These are phyloP conservation scores for Poecilia wingei DNA, from an alignment of 2,797 vertebrate genomes.

Conservation along the genomic window DNA sequence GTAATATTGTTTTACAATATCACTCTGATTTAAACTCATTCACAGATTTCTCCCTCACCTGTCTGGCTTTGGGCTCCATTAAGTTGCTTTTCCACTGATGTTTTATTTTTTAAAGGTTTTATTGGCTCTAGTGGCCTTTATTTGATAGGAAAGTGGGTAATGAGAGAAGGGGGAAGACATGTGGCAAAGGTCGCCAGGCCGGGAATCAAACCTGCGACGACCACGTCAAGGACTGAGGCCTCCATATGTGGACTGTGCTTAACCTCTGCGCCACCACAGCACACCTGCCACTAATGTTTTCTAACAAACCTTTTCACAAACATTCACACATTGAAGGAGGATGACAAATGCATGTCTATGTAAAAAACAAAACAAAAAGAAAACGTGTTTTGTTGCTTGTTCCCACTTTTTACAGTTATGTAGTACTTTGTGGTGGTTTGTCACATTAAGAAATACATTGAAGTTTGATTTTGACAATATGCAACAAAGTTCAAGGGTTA, in stretches of 20 bases:
- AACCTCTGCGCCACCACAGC: too few species aligned
- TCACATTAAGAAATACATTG: not conserved
- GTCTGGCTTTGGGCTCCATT: not conserved
- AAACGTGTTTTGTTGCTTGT: not conserved
- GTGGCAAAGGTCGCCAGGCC: too few species aligned
- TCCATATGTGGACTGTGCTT: too few species aligned
- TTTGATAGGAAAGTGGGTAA: too few species aligned
- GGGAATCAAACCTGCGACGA: too few species aligned
- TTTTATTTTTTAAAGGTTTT: too few species aligned
- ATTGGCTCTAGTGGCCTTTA: too few species aligned
- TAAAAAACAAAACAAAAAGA: not conserved
- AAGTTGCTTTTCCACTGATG: not conserved
- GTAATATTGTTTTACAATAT: not conserved
- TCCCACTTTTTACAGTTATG: not conserved
- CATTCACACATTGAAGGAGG: not conserved
- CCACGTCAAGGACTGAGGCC: too few species aligned
- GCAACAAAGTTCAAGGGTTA: not conserved
- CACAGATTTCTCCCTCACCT: not conserved
- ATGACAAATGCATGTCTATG: not conserved
- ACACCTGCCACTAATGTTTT: too few species aligned
- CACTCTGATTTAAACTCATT: not conserved
- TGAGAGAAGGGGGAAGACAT: too few species aligned
- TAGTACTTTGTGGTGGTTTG: not conserved
- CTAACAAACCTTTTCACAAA: not conserved
- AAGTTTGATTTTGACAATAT: not conserved